phyloP scores from a whole-genome alignment of 2,797 vertebrate genomes.

The Coendou prehensilis region DNA sequence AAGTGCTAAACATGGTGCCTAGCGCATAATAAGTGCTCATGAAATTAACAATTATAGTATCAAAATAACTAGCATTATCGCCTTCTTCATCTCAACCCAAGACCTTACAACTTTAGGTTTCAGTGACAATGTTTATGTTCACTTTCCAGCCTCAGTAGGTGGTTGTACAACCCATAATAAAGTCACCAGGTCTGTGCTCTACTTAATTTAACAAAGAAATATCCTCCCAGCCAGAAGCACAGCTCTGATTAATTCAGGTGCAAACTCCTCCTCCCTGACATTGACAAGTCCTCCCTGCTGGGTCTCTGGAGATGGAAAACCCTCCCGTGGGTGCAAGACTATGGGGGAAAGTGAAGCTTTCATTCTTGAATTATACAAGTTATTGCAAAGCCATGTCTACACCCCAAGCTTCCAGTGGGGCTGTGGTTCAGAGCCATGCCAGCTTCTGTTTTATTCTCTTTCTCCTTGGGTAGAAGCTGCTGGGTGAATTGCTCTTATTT shows the following conservation, averaged over 20 bases:
- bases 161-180: not conserved
- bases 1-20: not conserved
- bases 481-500: not conserved
- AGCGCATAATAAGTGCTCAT: constrained; percentile 22
- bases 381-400: fast-evolving
- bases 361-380: not conserved
- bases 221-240: not conserved
- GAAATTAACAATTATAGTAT: constrained; percentile 35
- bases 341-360: not conserved
- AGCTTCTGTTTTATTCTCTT: constrained; percentile 32
- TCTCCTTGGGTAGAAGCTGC: not conserved
- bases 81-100: not conserved
- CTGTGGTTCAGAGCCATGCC: not conserved
- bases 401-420: not conserved
- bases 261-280: not conserved
- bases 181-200: not conserved
- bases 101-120: not conserved
- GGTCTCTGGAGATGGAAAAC: not conserved
- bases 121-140: not conserved
- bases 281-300: not conserved
- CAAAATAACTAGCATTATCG: not conserved
- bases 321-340: fast-evolving
- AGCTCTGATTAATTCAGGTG: not conserved
- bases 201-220: constrained; percentile 44
- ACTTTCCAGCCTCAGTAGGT: not conserved